Base-by-base conservation (phyloP, 2,888 invertebrate genomes). In the Trissonchulus latispiculum region DNA sequence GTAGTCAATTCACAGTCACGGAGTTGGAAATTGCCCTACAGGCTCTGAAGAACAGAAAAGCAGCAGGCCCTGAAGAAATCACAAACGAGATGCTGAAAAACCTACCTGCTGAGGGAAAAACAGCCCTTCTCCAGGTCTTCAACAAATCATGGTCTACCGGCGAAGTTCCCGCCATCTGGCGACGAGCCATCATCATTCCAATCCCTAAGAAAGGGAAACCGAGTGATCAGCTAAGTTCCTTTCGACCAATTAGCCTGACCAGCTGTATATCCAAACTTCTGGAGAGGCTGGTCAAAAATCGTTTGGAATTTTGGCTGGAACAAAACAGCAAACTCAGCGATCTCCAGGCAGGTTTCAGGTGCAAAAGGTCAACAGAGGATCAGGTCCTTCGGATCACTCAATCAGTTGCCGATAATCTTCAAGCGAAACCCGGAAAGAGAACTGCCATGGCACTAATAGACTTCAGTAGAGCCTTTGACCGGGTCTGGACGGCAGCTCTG, bases 271-370 rank as follows among this genome's bases (percentile, higher is more conserved):
- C 8, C 66, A 64, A 64, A 64, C 18, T 64, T 18, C 32, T n/a
- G 66, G n/a, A 64, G 29, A 64, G 66, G 8, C 66, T 64, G 15
- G 66, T 64, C 29, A 64, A 64, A 28, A 64, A 64, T 35, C 66
- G 66, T 8, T 18, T 64, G 8, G 32, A 64, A 29, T 64, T 15
- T n/a, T 64, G 66, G 66, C 33, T 64, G n/a, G 66, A 64, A n/a
- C 15, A 35, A 8, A 64, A 64, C 29, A 8, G 29, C 18, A 64
- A 64, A 64, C 66, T 64, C 32, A 18, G 23, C 28, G 28, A 59
- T 28, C 23, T 23, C 59, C 66, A 64, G n/a, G 66, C 66, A 8
- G 66, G 66, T 29, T 64, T 64, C 33, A 64, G 66, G n/a, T 18
- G 32, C 15, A n/a, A n/a, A 18, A 8, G 8, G n/a, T n/a, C n/a